phyloP scores from a whole-genome alignment of 1,140 invertebrate species.

The Rhyzopertha dominica region DNA sequence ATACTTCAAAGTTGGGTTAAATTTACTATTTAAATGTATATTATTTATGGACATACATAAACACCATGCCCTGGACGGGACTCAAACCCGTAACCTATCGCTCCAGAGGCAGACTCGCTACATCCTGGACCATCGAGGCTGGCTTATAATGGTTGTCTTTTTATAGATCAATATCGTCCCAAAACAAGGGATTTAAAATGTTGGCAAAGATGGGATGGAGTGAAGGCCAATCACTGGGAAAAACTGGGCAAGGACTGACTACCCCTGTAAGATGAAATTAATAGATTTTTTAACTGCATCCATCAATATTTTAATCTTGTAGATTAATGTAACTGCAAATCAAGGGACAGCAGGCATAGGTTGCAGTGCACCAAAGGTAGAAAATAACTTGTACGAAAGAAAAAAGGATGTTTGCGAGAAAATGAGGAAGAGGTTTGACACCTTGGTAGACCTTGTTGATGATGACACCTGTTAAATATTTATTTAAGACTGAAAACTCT shows the following conservation, averaged over 20 bases:
- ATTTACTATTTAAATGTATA: no score
- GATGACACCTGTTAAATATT: no score
- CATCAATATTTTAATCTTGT: conserved; percentile 16
- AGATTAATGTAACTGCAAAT: conserved; percentile 33
- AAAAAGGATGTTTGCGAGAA: conserved; percentile 46
- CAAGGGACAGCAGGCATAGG: conserved; percentile 35
- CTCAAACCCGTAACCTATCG: no score
- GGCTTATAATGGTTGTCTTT: conserved; percentile 18
- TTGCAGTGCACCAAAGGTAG: conserved; percentile 36
- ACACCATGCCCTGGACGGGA: no score
- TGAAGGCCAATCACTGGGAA: conserved; percentile 80
- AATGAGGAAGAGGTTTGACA: no score
- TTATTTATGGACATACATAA: no score
- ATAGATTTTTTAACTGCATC: not conserved
- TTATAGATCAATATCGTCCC: conserved; percentile 64
- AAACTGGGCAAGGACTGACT: conserved; percentile 61
- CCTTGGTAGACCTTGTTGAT: no score
- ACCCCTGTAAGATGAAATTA: conserved; percentile 66
- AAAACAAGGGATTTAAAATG: conserved; percentile 86
- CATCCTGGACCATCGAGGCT: no score
- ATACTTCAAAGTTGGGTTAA: no score
- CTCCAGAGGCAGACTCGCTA: no score
- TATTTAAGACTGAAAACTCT: no score
- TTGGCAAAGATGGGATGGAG: conserved; percentile 89
- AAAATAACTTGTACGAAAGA: conserved; percentile 45